Conservation (phyloP, 2,113 vertebrate genomes). For the Orycteropus afer region DNA sequence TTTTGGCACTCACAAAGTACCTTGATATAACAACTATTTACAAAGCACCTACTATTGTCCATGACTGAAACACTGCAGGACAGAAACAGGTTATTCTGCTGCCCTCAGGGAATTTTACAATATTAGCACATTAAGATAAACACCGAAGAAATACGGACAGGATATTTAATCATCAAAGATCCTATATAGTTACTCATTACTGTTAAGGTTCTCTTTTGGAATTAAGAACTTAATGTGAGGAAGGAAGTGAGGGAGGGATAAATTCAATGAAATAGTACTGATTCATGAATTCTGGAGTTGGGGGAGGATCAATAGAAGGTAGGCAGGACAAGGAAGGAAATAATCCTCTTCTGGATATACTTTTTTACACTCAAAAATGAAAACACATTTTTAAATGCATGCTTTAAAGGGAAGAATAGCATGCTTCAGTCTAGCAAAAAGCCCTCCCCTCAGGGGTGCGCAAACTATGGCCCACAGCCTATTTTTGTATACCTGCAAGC, state of each 20-base stretch:
- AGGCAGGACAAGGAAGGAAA: neutral
- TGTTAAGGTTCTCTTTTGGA: neutral
- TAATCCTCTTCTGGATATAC: neutral
- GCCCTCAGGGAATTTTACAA: neutral
- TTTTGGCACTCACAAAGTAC: neutral
- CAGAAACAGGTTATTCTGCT: neutral
- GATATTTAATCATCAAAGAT: constrained; percentile 4
- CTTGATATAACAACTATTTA: constrained; percentile 51
- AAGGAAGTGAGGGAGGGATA: neutral
- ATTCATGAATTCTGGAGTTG: neutral
- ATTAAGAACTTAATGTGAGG: neutral
- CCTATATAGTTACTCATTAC: neutral
- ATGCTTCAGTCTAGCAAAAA: neutral
- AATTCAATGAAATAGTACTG: neutral
- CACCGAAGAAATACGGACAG: neutral
- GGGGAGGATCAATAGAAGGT: neutral
- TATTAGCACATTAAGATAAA: neutral
- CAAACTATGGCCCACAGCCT: neutral
- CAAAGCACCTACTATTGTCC: neutral
- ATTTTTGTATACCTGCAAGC: neutral
- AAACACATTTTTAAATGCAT: neutral
- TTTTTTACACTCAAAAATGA: neutral
- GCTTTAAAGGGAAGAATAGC: neutral
- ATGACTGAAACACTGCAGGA: neutral
- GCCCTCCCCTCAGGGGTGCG: neutral